These are phyloP conservation scores for Vesta saturnalis DNA, from an alignment of 2,888 invertebrate genomes.

Conservation along the genomic window DNA sequence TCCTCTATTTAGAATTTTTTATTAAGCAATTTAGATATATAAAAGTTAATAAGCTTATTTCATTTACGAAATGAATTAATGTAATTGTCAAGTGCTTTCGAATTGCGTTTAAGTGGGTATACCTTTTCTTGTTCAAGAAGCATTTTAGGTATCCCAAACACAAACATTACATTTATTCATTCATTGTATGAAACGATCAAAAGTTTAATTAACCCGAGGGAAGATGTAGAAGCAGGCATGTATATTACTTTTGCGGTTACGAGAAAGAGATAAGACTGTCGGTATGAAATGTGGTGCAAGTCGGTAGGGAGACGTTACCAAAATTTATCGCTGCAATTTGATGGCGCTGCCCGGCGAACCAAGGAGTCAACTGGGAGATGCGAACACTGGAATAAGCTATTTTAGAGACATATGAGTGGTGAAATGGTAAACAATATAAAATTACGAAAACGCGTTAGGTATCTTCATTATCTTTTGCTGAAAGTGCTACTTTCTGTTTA, in stretches of 20 bases:
- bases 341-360: constrained; percentile 58
- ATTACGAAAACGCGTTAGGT: constrained; percentile 46
- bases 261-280: constrained; percentile 56
- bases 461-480: constrained; percentile 31
- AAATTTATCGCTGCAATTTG: constrained; percentile 61
- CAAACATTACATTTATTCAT: constrained; percentile 50
- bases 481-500: constrained; percentile 15
- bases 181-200: constrained; percentile 57
- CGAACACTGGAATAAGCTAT: constrained; percentile 57
- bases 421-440: constrained; percentile 58
- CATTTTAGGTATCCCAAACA: constrained; percentile 42
- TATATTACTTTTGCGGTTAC: constrained; percentile 45
- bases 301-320: constrained; percentile 59
- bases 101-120: no score
- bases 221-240: constrained; percentile 49
- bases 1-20: no score
- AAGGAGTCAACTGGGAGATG: constrained; percentile 57
- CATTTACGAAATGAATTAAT: no score
- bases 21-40: no score
- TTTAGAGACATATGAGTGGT: constrained; percentile 56
- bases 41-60: no score
- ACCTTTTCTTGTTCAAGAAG: constrained; percentile 12
- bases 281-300: constrained; percentile 59
- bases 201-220: constrained; percentile 58
- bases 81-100: no score